Evolutionary conservation across 2,888 invertebrate species (phyloP), one percentile per base, ranked within the genome.

Genomic region (Cynaeus angustus): DNA sequence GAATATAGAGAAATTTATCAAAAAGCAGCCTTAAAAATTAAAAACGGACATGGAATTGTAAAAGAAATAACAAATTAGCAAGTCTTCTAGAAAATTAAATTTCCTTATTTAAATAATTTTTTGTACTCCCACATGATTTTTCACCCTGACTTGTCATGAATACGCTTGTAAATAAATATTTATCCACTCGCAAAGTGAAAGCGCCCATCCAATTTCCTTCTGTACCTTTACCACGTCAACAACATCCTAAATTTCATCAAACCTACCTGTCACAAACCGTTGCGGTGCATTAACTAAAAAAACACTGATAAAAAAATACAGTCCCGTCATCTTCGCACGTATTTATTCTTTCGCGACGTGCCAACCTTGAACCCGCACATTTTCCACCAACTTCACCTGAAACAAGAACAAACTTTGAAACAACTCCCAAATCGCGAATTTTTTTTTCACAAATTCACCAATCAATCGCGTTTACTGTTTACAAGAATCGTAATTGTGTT

Each of bases 231-330:
- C n/a, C n/a, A n/a, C n/a, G n/a, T n/a, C n/a, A n/a, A n/a, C n/a
- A n/a, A n/a, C n/a, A n/a, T n/a, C n/a, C n/a, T 38, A 38, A 48
- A 50, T 50, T 28, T 10, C n/a, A 9, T 7, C 48, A 5, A n/a
- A 50, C 56, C 9, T 26, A 56, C 56, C 56, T 56, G 56, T 56
- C 26, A 56, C 56, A 41, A 26, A 12, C 26, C 21, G 43, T 12
- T 26, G 56, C 56, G 28, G 43, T 41, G 41, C 10, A 41, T 55
- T 55, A 56, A 56, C 26, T 41, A 56, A 41, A 56, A 56, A 41
- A 56, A 56, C 21, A 43, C 56, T 13, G 26, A 56, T 41, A 38
- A 56, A 9, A 43, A 41, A 43, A 43, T 26, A 56, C 3, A 41
- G 41, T 41, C 41, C 26, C 56, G 26, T 21, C 56, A 56, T 56